These are phyloP conservation scores for Bubo bubo DNA, from an alignment of 2,113 vertebrate genomes.

Conservation along the genomic window DNA sequence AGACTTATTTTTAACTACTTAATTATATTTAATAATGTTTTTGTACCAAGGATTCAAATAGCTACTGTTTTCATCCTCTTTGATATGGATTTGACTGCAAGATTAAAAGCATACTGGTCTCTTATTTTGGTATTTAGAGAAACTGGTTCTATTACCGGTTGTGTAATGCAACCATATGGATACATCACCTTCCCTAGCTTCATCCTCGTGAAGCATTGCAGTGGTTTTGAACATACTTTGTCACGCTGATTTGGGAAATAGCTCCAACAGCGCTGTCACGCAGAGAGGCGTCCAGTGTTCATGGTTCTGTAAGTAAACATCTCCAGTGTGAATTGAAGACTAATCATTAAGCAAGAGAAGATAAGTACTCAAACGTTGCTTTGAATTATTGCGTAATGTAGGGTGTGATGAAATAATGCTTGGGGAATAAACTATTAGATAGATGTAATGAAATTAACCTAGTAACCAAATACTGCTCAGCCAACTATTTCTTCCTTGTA, in stretches of 20 bases:
- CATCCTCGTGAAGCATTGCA: fast-evolving
- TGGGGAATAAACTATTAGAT: background rate
- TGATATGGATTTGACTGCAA: background rate
- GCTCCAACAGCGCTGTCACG: background rate
- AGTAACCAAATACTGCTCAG: background rate
- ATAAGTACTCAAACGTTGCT: background rate
- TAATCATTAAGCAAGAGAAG: background rate
- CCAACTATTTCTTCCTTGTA: background rate
- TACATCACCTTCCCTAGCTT: background rate
- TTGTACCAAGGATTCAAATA: background rate
- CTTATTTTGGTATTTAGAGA: background rate
- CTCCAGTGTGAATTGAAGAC: background rate
- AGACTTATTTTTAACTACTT: background rate
- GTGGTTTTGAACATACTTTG: background rate
- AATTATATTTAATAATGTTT: background rate
- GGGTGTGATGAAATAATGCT: background rate
- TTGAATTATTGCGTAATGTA: background rate
- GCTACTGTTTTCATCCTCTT: background rate
- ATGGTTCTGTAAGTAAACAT: background rate
- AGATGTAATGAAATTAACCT: background rate
- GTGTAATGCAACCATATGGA: background rate
- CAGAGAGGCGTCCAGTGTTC: background rate
- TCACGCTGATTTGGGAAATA: background rate
- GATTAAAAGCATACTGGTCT: background rate
- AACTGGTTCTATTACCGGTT: background rate